Percentiles rank a stretch among this genome's conserved stretches.
Evolutionary conservation across 2,888 invertebrate genomes (phyloP).

Genomic region (Eupeodes latifasciatus): DNA sequence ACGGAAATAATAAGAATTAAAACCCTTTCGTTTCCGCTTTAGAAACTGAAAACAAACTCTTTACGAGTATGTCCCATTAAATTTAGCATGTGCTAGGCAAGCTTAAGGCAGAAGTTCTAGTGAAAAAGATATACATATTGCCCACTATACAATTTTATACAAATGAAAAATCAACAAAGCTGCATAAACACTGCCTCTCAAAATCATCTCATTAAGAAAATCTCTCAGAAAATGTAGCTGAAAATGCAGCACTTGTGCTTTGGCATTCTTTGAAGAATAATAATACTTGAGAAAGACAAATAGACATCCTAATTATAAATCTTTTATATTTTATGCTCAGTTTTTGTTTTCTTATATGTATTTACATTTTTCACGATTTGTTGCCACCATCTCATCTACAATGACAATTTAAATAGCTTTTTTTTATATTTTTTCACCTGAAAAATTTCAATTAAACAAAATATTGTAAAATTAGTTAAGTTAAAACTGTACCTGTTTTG

Average conservation of each 20-base stretch:
- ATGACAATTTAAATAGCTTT: neutral
- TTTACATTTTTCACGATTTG: neutral
- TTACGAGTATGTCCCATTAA: slow-evolving; percentile 8
- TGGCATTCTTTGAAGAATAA: slow-evolving; percentile 49
- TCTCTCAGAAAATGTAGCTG: slow-evolving; percentile 36
- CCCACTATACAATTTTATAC: slow-evolving; percentile 49
- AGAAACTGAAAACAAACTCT: slow-evolving; percentile 20
- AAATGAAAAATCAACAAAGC: slow-evolving; percentile 72
- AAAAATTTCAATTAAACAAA: too few species aligned
- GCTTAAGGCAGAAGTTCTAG: neutral
- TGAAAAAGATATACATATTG: slow-evolving; percentile 1
- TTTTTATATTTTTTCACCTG: too few species aligned
- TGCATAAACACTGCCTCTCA: slow-evolving; percentile 44
- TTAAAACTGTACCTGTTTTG: too few species aligned
- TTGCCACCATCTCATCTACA: neutral
- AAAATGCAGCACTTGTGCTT: slow-evolving; percentile 49
- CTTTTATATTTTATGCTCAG: slow-evolving; percentile 15
- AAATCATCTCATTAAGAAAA: slow-evolving; percentile 61
- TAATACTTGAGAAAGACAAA: slow-evolving; percentile 56
- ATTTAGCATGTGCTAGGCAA: slow-evolving; percentile 2
- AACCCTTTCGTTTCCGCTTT: slow-evolving; percentile 6
- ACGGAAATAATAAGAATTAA: slow-evolving; percentile 2
- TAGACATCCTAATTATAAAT: slow-evolving; percentile 60
- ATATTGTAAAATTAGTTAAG: too few species aligned
- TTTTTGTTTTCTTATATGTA: slow-evolving; percentile 42